Conservation (phyloP, 2,113 vertebrate genomes). For the Nothoprocta perdicaria region DNA sequence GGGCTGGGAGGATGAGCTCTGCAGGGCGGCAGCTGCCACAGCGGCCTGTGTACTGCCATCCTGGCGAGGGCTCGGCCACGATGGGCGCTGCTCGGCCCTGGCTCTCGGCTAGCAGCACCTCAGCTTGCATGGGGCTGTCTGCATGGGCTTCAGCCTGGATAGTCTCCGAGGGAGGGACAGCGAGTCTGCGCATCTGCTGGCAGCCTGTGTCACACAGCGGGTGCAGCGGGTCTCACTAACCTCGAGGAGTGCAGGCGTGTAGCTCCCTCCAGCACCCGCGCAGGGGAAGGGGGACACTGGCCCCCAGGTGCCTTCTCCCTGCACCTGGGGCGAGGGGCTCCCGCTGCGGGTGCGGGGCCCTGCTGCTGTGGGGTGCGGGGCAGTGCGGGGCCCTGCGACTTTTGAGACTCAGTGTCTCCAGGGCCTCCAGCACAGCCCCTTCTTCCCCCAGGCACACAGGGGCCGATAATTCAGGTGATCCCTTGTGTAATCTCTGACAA, state of each 20-base stretch:
- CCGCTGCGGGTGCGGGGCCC: too few species aligned
- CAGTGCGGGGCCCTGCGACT: neutral
- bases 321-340: neutral
- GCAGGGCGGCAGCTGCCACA: neutral
- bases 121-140: neutral
- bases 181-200: neutral
- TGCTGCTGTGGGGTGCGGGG: too few species aligned
- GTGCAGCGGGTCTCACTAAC: neutral
- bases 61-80: neutral
- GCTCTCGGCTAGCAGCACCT: neutral
- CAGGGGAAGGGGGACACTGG: neutral
- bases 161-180: neutral
- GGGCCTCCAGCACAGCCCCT: neutral
- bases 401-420: neutral
- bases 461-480: neutral
- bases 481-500: neutral
- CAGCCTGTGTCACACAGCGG: neutral
- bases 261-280: neutral
- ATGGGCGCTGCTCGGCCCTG: accelerated
- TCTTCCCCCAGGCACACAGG: neutral
- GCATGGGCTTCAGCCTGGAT: neutral
- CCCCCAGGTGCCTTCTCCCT: neutral
- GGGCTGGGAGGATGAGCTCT: neutral
- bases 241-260: accelerated
- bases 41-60: too few species aligned